A percentile compares a stretch with the other conserved stretches of the same genome.
These are phyloP conservation scores for Hormaphis cornu DNA, from an alignment of 1,140 invertebrate species.

Conservation along the genomic window DNA sequence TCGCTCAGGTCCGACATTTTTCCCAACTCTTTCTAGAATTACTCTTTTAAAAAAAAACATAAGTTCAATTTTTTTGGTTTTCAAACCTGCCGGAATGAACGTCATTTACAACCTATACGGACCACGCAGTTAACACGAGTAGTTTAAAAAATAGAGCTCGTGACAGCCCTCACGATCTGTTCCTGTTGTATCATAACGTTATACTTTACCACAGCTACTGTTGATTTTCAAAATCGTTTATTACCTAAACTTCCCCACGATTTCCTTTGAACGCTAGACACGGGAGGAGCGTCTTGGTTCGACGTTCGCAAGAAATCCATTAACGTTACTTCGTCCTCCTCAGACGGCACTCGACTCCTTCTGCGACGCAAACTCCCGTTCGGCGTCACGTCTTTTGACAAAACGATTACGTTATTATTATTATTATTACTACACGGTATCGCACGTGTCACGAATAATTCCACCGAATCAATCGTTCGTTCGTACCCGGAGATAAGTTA, in stretches of 20 bases:
- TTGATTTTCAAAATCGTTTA: neutral
- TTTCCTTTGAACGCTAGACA: constrained; percentile 62
- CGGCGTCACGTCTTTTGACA: constrained; percentile 65
- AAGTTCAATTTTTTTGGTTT: too few relatives aligned
- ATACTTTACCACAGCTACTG: too few relatives aligned
- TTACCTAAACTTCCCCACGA: constrained; percentile 72
- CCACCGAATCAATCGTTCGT: neutral
- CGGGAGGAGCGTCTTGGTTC: constrained; percentile 49
- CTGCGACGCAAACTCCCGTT: constrained; percentile 73
- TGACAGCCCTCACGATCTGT: too few relatives aligned
- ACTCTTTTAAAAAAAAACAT: too few relatives aligned
- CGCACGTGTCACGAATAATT: neutral
- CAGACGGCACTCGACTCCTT: constrained; percentile 67
- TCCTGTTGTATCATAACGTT: too few relatives aligned
- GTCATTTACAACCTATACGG: too few relatives aligned
- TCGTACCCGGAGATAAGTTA: constrained; percentile 57
- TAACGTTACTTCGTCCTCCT: constrained; percentile 72
- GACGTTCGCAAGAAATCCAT: constrained; percentile 74
- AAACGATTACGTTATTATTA: constrained; percentile 29
- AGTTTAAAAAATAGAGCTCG: too few relatives aligned
- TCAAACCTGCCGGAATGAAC: too few relatives aligned
- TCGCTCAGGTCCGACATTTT: too few relatives aligned
- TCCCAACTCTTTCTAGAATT: too few relatives aligned
- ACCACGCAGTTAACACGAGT: too few relatives aligned
- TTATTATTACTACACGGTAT: neutral